phyloP scores from a whole-genome alignment of 2,888 invertebrate genomes.

The Lasioglossum vierecki region DNA sequence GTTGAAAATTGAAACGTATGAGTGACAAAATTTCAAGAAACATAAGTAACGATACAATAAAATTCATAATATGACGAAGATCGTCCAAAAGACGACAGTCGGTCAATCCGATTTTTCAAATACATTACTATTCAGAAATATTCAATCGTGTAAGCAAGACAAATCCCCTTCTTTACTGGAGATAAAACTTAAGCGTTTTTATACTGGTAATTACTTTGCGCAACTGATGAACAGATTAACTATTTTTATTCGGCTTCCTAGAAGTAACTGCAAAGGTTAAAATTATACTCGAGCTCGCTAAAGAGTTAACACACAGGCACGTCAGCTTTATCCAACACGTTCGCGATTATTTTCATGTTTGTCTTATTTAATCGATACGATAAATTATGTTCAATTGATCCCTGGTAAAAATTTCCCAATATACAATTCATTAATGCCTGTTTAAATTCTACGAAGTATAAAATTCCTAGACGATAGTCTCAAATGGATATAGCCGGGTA shows the following conservation, averaged over 20 bases:
- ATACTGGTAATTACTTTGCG: constrained; percentile 5
- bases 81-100: no score
- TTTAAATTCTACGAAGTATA: background rate
- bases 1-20: background rate
- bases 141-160: background rate
- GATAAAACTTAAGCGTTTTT: background rate
- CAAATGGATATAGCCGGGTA: background rate
- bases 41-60: background rate
- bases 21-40: background rate
- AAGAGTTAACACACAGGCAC: background rate
- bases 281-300: background rate
- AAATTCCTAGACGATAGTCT: background rate
- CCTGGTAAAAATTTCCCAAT: background rate
- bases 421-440: background rate
- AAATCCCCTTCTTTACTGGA: background rate
- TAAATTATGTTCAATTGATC: background rate
- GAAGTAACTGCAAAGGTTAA: background rate
- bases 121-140: background rate
- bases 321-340: background rate
- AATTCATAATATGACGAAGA: background rate
- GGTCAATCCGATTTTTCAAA: background rate
- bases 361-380: background rate
- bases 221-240: background rate
- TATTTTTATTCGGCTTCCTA: background rate
- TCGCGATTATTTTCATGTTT: background rate